phyloP scores from a whole-genome alignment of 2,113 vertebrate genomes.

The Saguinus imperator region DNA sequence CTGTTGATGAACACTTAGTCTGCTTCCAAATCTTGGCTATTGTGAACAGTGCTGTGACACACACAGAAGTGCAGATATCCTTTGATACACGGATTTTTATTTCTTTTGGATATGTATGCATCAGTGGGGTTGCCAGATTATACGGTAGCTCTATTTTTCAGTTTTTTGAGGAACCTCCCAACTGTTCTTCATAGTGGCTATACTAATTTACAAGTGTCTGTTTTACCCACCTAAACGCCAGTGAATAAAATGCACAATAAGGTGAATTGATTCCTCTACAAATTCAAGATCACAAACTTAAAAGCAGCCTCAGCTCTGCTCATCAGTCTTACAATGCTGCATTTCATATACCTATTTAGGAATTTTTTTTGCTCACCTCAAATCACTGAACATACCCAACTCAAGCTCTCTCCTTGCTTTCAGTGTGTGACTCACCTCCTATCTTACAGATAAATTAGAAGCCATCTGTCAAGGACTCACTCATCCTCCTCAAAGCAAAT shows the following conservation, averaged over 20 bases:
- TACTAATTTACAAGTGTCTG: neutral
- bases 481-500: neutral
- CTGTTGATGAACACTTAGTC: neutral
- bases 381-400: neutral
- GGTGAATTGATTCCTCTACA: neutral
- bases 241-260: neutral
- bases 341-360: neutral
- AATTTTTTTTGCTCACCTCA: neutral
- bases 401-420: neutral
- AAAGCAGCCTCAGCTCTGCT: neutral
- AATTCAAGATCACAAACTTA: neutral
- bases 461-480: neutral
- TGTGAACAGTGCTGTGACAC: too few species aligned
- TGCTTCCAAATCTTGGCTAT: too few species aligned
- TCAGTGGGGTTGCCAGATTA: too few species aligned
- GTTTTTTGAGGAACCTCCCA: too few species aligned
- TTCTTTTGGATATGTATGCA: too few species aligned
- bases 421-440: neutral
- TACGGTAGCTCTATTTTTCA: too few species aligned
- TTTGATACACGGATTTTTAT: too few species aligned
- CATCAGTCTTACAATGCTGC: neutral
- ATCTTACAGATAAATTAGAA: neutral
- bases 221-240: neutral
- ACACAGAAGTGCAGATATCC: too few species aligned
- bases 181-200: too few species aligned